Conservation (phyloP, 1,140 invertebrate species). For the Brachionus paranguensis region DNA sequence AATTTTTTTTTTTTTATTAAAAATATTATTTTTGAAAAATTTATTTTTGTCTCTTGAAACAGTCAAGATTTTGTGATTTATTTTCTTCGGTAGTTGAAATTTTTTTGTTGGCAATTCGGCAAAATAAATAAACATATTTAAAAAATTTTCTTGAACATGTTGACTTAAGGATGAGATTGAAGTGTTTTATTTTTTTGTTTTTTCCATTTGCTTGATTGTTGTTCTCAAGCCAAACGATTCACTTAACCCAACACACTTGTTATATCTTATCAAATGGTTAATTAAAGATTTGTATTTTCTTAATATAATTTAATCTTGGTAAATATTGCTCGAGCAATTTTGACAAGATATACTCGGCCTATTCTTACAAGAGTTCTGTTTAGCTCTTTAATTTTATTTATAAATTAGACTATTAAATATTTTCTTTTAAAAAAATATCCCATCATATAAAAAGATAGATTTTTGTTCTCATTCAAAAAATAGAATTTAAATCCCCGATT, state of each 20-base stretch:
- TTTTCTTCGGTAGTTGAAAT: background rate
- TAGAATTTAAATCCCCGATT: background rate
- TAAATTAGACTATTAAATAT: background rate
- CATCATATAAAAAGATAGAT: slow-evolving; percentile 3
- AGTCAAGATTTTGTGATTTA: background rate
- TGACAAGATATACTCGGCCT: background rate
- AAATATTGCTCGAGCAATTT: background rate
- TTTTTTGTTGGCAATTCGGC: background rate
- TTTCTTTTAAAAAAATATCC: slow-evolving; percentile 10
- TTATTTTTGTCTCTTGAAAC: background rate
- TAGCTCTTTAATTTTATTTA: slow-evolving; percentile 12
- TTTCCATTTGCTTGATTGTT: background rate
- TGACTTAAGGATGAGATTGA: background rate
- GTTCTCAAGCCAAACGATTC: background rate
- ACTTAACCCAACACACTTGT: background rate
- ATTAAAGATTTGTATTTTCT: background rate
- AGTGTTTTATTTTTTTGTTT: slow-evolving; percentile 18
- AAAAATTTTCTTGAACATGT: background rate
- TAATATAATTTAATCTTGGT: slow-evolving; percentile 17
- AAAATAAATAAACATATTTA: slow-evolving; percentile 6
- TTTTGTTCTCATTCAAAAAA: background rate
- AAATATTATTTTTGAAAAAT: background rate
- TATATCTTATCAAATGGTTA: slow-evolving; percentile 5
- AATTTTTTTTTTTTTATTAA: background rate
- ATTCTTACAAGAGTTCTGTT: slow-evolving; percentile 10